Base-by-base conservation (phyloP, 2,797 vertebrate species). In the Bradypodion ventrale region DNA sequence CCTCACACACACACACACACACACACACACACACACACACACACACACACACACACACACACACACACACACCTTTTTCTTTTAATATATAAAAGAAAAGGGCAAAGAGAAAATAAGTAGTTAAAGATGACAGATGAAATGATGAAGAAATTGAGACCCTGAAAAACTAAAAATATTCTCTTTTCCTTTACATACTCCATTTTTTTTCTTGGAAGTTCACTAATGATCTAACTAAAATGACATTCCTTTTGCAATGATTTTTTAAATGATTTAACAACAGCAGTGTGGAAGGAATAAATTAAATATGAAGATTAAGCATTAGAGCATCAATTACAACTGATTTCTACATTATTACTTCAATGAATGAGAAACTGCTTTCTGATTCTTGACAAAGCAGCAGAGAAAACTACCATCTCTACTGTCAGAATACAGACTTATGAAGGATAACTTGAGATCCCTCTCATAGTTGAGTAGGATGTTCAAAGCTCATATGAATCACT, bases 181-280 rank as follows among this genome's bases (percentile, higher is more conserved):
- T 83, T 62, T 44, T 84, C 73, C 89, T 63, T 83, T 52, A n/a
- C n/a, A 46, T 75, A 23, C 42, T 75, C 75, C 0, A 42, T 85
- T 91, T 93, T 76, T 92, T 87, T 92, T 92, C 88, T 92, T 92
- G 83, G 89, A 94, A 93, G 85, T 83, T 88, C 68, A 85, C 32
- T 84, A 89, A 93, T 92, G 73, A 85, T 90, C 85, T 91, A 91
- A 93, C 74, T 87, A 87, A 63, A 88, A 49, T 85, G 86, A 83
- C 5, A 5, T 42, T 94, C 81, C 87, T 94, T 89, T 89, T 87
- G 92, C 82, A 94, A 86, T 91, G 86, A 87, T 94, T 94, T 90
- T 93, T 93, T 94, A 93, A 95, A 95, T 95, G 90, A 95, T 95
- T 95, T 93, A 95, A 88, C 86, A 94, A 89, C 92, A 87, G 87